Evolutionary conservation across 2,797 vertebrate genomes (phyloP).

Genomic region (Loriculus beryllinus): DNA sequence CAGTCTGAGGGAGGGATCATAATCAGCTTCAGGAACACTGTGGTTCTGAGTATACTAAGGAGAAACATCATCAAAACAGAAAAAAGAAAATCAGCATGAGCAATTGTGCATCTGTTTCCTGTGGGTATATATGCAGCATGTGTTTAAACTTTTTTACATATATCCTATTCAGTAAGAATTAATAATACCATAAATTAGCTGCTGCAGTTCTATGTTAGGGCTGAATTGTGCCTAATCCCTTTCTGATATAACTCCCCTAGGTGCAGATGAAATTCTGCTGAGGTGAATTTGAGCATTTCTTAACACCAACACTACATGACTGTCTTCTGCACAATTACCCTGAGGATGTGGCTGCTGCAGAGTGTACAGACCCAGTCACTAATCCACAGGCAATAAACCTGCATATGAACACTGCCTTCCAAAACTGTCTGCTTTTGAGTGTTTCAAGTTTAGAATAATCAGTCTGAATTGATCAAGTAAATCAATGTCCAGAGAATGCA

Average conservation of each 20-base stretch:
- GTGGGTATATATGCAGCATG: background rate
- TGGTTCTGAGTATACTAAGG: background rate
- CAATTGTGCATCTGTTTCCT: background rate
- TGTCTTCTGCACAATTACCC: background rate
- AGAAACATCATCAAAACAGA: background rate
- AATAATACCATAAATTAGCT: background rate
- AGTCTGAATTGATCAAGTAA: background rate
- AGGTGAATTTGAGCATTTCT: background rate
- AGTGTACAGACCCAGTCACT: background rate
- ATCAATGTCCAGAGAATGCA: background rate
- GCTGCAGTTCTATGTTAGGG: background rate
- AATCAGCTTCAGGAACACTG: background rate
- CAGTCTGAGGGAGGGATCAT: background rate
- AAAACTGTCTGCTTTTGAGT: background rate
- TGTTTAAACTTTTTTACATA: background rate
- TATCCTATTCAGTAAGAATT: background rate
- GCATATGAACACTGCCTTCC: background rate
- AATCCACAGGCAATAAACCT: background rate
- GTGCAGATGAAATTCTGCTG: background rate
- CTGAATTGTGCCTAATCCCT: background rate
- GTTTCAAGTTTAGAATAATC: background rate
- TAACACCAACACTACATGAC: accelerated
- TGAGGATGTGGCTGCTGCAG: background rate
- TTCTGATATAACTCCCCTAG: background rate
- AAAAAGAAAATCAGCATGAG: background rate